Evolutionary conservation across 2,888 invertebrate genomes (phyloP).

Genomic region (Ernsta delagoae): DNA sequence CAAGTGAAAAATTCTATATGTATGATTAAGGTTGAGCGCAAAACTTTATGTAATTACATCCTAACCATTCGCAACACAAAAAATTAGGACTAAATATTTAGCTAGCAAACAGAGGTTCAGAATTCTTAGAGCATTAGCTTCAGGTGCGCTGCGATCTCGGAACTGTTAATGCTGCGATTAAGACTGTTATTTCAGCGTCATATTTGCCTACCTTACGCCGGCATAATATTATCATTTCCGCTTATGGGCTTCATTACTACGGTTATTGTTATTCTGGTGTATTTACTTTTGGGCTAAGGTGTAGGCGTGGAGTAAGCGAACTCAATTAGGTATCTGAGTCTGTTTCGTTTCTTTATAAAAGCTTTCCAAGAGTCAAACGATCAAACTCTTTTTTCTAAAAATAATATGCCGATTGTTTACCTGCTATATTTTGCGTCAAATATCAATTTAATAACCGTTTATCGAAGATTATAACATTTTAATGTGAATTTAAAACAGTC

Average conservation of each 20-base stretch:
- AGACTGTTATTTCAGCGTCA: slow-evolving; percentile 10
- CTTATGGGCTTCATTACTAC: slow-evolving; percentile 15
- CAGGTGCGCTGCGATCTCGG: slow-evolving; percentile 15
- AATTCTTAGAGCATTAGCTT: slow-evolving; percentile 7
- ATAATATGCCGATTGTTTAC: too few relatives aligned
- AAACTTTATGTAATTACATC: too few relatives aligned
- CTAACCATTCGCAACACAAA: neutral
- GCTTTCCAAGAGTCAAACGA: too few relatives aligned
- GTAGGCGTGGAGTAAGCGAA: neutral
- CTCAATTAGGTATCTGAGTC: too few relatives aligned
- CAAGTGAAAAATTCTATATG: too few relatives aligned
- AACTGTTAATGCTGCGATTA: slow-evolving; percentile 16
- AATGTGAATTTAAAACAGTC: too few relatives aligned
- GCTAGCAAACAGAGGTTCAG: neutral
- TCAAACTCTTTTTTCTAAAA: too few relatives aligned
- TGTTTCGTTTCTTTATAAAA: too few relatives aligned
- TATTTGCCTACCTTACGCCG: slow-evolving; percentile 18
- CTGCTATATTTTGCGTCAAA: too few relatives aligned
- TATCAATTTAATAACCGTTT: too few relatives aligned
- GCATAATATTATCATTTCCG: slow-evolving; percentile 22
- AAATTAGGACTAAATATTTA: neutral
- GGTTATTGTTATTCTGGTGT: slow-evolving; percentile 13
- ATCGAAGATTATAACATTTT: too few relatives aligned
- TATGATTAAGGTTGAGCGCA: too few relatives aligned
- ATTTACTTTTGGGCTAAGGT: slow-evolving; percentile 16